Base-by-base conservation (phyloP, 2,888 invertebrate species). In the Chalcis sispes region DNA sequence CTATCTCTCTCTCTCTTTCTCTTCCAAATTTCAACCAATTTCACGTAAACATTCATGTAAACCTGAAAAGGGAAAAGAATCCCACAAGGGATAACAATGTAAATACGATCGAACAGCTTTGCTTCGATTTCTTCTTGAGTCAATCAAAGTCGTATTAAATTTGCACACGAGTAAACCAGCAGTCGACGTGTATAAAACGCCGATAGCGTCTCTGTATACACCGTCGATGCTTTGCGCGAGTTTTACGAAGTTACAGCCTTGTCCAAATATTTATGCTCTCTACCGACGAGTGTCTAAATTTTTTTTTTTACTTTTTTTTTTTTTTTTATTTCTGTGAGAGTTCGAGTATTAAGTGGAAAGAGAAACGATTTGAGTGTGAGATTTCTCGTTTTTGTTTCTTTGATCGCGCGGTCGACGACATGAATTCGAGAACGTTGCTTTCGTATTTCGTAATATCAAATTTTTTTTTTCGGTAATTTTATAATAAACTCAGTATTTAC, bases 131-230 rank as follows among this genome's bases (percentile, higher is more conserved):
- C 61, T 52, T n/a, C 48, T 42, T 27, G 56, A 74, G 74, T 74
- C 74, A 74, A 64, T 74, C 74, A 74, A 74, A 69, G 69, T 69
- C 69, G 69, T 56, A 64, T 69, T 69, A 69, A 74, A 74, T 62
- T 67, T 62, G 32, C 56, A 61, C 56, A 27, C n/a, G 13, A 54
- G 65, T 15, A 29, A 54, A 36, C 36, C 4, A 36, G 4, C 5
- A 36, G 10, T 36, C 40, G 40, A 61, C 61, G 62, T 27, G 36
- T 36, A 36, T 36, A 10, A 36, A 7, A 36, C 10, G 36, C 10
- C 4, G 3, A 10, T 0, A 25, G 27, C 25, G 4, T 18, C 54
- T 23, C 10, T 54, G 54, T 13, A 4, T 10, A 10, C 10, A 50
- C 18, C 18, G 23, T 7, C 27, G 56, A 20, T 52, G 1, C 27